Evolutionary conservation across 1,140 invertebrate species (phyloP).

Genomic region (Leptestheria dahalacensis): DNA sequence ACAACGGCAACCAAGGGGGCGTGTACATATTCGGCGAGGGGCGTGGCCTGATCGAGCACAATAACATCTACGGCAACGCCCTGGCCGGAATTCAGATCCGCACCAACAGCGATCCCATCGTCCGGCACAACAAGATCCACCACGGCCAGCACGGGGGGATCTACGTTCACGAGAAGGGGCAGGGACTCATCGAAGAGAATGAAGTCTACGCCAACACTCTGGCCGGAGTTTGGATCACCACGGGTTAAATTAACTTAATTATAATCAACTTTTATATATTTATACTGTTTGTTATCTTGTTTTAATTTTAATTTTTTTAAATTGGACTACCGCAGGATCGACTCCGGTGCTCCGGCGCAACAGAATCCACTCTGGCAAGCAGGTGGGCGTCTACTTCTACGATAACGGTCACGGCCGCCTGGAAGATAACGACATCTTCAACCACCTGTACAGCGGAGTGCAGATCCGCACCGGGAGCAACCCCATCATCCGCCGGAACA

Average conservation of each 20-base stretch:
- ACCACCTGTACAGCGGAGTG: conserved; percentile 93
- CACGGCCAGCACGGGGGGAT: conserved; percentile 97
- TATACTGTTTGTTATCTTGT: too few relatives aligned
- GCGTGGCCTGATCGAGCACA: conserved; percentile 92
- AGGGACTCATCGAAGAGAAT: conserved; percentile 94
- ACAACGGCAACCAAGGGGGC: conserved; percentile 92
- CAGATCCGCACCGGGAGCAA: conserved; percentile 97
- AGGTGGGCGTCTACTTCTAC: conserved; percentile 88
- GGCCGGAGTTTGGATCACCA: conserved; percentile 93
- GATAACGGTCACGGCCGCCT: conserved; percentile 93
- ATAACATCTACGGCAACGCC: conserved; percentile 97
- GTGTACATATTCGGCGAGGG: conserved; percentile 99
- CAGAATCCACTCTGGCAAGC: conserved; percentile 95
- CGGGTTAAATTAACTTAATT: too few relatives aligned
- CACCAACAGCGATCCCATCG: conserved; percentile 95
- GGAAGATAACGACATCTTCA: conserved; percentile 97
- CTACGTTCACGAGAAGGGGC: conserved; percentile 96
- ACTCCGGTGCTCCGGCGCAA: conserved; percentile 88
- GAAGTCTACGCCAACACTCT: conserved; percentile 96
- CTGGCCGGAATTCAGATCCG: conserved; percentile 95
- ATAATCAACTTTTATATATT: too few relatives aligned
- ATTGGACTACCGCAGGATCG: conserved; percentile 44
- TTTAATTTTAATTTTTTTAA: too few relatives aligned
- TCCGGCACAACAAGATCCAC: conserved; percentile 96
- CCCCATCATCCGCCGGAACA: conserved; percentile 90